phyloP scores from a whole-genome alignment of 2,113 vertebrate genomes.

The Tinamus guttatus region DNA sequence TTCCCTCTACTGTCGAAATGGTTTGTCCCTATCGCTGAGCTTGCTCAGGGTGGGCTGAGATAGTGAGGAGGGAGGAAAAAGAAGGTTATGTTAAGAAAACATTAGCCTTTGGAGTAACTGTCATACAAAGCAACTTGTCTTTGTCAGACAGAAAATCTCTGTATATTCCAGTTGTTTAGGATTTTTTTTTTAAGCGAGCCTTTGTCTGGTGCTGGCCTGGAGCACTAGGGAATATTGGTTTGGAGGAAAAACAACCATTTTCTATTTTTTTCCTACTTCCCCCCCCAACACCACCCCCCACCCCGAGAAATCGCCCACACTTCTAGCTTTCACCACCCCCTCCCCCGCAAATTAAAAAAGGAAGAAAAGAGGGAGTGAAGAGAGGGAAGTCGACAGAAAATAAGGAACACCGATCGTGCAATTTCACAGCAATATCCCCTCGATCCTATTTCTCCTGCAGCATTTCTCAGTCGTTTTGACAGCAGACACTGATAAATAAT shows the following conservation, averaged over 20 bases:
- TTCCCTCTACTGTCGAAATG: conserved; percentile 55
- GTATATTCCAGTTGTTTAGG: conserved; percentile 33
- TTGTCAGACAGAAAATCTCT: conserved; percentile 35
- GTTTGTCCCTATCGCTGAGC: conserved; percentile 48
- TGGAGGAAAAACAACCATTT: conserved; percentile 10
- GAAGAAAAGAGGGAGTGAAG: conserved; percentile 55
- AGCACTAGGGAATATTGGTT: neutral
- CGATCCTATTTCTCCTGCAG: conserved; percentile 49
- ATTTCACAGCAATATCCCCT: conserved; percentile 68
- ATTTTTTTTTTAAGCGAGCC: neutral
- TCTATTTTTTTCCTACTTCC: neutral
- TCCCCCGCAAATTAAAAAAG: conserved; percentile 35
- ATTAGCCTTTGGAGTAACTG: conserved; percentile 30
- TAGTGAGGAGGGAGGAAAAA: conserved; percentile 44
- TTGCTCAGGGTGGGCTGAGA: conserved; percentile 53
- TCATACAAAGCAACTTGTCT: conserved; percentile 64
- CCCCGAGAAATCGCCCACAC: conserved; percentile 16
- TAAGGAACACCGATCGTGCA: conserved; percentile 56
- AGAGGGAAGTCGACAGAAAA: conserved; percentile 59
- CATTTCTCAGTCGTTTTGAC: conserved; percentile 71
- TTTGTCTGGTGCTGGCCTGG: conserved; percentile 11
- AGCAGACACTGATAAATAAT: conserved; percentile 75
- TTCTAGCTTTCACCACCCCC: conserved; percentile 52
- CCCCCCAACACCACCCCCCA: no score
- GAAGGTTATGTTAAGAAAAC: conserved; percentile 65